Evolutionary conservation across 1,140 invertebrate genomes (phyloP).

Genomic region (Euglossa dilemma): DNA sequence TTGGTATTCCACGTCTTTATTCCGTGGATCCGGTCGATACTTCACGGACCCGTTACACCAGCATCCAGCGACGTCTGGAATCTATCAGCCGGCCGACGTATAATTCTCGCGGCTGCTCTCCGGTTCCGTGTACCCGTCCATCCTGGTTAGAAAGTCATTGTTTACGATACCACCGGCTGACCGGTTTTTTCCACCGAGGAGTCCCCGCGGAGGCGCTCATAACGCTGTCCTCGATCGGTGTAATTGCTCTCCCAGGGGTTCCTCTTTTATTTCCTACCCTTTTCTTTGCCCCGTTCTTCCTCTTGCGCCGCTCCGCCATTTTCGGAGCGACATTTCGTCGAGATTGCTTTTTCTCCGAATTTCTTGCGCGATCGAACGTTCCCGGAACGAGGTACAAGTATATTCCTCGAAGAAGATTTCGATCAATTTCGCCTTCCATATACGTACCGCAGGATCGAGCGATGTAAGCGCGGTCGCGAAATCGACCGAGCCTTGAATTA

Average conservation of each 20-base stretch:
- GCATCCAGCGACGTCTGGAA: not conserved
- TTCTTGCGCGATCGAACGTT: not conserved
- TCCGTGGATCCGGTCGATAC: not conserved
- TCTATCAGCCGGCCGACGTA: constrained; percentile 10
- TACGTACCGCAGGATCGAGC: no score
- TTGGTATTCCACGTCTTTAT: constrained; percentile 17
- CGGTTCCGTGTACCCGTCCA: not conserved
- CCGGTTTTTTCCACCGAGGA: constrained; percentile 41
- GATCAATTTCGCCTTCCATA: no score
- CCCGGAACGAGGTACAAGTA: no score
- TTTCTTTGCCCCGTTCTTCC: not conserved
- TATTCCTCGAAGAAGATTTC: no score
- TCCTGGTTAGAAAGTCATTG: constrained; percentile 70
- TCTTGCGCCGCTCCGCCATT: not conserved
- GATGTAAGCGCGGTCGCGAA: no score
- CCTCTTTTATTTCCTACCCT: not conserved
- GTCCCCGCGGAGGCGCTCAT: not conserved
- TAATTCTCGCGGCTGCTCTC: constrained; percentile 17
- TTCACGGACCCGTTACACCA: constrained; percentile 25
- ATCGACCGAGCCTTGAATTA: no score
- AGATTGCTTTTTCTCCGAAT: not conserved
- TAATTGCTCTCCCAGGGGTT: constrained; percentile 20
- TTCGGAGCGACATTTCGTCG: not conserved
- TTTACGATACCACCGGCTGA: constrained; percentile 60
- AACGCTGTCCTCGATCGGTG: constrained; percentile 11